These are phyloP conservation scores for Pararge aegeria DNA, from an alignment of 1,140 invertebrate species.

Conservation along the genomic window DNA sequence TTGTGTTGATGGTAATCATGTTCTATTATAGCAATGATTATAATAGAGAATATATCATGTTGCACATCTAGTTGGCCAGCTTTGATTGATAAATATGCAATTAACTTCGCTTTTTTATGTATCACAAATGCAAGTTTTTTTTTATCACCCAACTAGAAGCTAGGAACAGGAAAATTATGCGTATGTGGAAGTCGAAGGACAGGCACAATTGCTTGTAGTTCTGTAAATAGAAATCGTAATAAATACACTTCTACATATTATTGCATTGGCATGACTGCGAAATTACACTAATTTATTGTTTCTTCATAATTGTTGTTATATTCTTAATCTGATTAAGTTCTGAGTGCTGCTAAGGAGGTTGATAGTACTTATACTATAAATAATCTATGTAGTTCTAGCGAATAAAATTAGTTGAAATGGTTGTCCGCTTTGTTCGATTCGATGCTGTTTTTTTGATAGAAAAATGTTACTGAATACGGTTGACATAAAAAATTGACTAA, in stretches of 20 bases:
- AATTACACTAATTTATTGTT: neutral
- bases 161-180: conserved; percentile 23
- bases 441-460: no score
- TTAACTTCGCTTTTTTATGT: conserved; percentile 4
- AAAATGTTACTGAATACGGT: no score
- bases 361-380: no score
- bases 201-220: conserved; percentile 8
- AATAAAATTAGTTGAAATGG: no score
- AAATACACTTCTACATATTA: conserved; percentile 8
- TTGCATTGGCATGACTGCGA: neutral
- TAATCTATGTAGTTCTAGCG: no score
- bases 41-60: conserved; percentile 10
- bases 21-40: conserved; percentile 12
- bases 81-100: conserved; percentile 24
- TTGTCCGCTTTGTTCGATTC: no score
- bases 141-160: conserved; percentile 1
- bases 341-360: no score
- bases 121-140: conserved; percentile 13
- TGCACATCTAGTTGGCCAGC: conserved; percentile 16
- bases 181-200: conserved; percentile 26
- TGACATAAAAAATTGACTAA: no score
- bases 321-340: neutral
- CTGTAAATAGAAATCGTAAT: conserved; percentile 17
- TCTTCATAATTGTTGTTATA: neutral
- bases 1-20: conserved; percentile 19